Base-by-base conservation (phyloP, 2,113 vertebrate species). In the Dipodomys stephensi region DNA sequence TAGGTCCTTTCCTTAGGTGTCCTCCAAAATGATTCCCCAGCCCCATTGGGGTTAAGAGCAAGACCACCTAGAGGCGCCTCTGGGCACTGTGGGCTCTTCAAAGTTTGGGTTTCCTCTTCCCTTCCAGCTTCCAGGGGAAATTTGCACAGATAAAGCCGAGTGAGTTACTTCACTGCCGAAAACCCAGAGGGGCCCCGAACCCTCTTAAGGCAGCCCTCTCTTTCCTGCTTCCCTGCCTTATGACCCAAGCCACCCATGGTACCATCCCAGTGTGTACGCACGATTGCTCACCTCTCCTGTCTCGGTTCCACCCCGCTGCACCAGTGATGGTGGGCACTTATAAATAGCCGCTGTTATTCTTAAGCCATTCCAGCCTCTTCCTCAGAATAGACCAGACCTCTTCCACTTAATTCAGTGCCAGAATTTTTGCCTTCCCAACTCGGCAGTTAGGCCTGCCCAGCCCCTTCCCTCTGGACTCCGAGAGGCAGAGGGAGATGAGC, bases 291-390 rank as follows among this genome's bases (percentile, higher is more conserved):
- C 76, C 64, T 78, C 68, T 73, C 79, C 0, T 28, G 1, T 44
- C 46, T 65, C n/a, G 76, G 89, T 72, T 18, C 67, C 84, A 57
- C 64, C 83, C n/a, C 19, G 2, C 46, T 32, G 11, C 74, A n/a
- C 1, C 11, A 16, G 77, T 44, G 30, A 62, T 71, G 64, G n/a
- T n/a, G n/a, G 71, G 22, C 92, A 15, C 83, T 79, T 32, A 13
- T 2, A 49, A 64, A 90, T 68, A 62, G 68, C 90, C 87, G 73
- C 84, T 84, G 0, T 84, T 79, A 0, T 84, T 82, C 94, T 84
- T 64, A 91, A 96, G 94, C 94, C 95, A 86, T 95, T 86, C 57
- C 78, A 83, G 57, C 81, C 90, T 87, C 44, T 76, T 62, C 79
- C 78, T 93, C 83, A 44, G 64, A 87, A 28, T 13, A 87, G 86